Evolutionary conservation across 2,888 invertebrate species (phyloP), one percentile per base, ranked within the genome.

Genomic region (Leucania comma): DNA sequence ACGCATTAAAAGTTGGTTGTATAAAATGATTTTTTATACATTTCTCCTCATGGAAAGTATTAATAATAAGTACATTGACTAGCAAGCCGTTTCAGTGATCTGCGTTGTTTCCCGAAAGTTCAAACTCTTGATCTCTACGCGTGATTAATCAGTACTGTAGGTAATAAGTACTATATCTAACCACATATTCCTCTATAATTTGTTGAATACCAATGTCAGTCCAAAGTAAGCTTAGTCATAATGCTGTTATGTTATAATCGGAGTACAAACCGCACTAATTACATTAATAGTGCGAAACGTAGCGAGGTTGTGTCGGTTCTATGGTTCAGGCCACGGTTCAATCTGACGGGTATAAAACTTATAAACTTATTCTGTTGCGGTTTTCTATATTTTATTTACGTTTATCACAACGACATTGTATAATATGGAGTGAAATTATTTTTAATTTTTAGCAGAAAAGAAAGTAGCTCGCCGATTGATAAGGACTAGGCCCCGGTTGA

Each of bases 191-290:
- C 51, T 35, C 24, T 48, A 29, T 51, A 73, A 38, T 73, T 71
- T 63, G 51, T 9, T 38, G 8, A 56, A 53, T 64, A 64, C 61
- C 51, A 68, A 72, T 59, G 42, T 56, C 50, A 51, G 32, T 24
- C 12, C 48, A 63, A 48, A 50, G 50, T 46, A 17, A 54, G 70
- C 35, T 80, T 75, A 78, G 63, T 75, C 75, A 71, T 80, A 57
- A 53, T 61, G 50, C 64, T 64, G 29, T 68, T 64, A 61, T 56
- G 82, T 81, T 65, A 54, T 79, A 62, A 65, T 79, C 12, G 22
- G 26, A 56, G 42, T 46, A 51, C 58, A 64, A 76, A 76, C 76
- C 80, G 57, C 80, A 76, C 72, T 75, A 80, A 78, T 80, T 80
- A 71, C 51, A 79, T 75, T 63, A 70, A 70, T 66, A 63, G 70